Conservation (phyloP, 2,888 invertebrate genomes). For the Agriotes lineatus region DNA sequence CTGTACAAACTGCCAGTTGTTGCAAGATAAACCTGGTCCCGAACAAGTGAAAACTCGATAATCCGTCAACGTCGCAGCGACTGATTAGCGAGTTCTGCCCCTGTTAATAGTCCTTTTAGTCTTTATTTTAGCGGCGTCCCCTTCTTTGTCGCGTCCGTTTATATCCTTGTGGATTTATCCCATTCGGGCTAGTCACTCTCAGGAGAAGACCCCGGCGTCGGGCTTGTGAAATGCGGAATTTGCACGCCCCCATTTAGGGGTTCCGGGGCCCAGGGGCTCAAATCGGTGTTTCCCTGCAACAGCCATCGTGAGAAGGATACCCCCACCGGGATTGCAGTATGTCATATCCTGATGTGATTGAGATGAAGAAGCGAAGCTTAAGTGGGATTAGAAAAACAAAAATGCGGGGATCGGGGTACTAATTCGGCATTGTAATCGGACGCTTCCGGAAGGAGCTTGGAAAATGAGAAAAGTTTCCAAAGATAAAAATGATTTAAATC, state of each 20-base stretch:
- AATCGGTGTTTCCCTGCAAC: conserved; percentile 67
- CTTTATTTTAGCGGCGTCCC: background rate
- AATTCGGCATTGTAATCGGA: conserved; percentile 7
- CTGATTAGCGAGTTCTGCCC: conserved; percentile 9
- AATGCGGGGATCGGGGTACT: background rate
- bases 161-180: conserved; percentile 64
- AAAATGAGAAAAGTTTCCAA: conserved; percentile 26
- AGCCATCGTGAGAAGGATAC: background rate
- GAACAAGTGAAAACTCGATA: conserved; percentile 1
- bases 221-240: conserved; percentile 60
- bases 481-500: conserved; percentile 24
- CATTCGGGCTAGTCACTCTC: conserved; percentile 63
- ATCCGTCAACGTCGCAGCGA: background rate
- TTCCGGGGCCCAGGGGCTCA: conserved; percentile 65
- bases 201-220: conserved; percentile 58
- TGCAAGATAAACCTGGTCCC: conserved; percentile 7
- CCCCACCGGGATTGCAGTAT: too few relatives aligned
- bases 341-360: conserved; percentile 7
- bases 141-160: conserved; percentile 37
- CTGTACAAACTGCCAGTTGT: too few relatives aligned
- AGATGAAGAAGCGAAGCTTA: conserved; percentile 17
- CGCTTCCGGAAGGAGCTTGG: conserved; percentile 3
- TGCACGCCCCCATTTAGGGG: conserved; percentile 59
- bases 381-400: background rate
- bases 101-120: background rate